A percentile compares a stretch with the other conserved stretches of the same genome.
Conservation (phyloP, 2,888 invertebrate genomes). For the Archips xylosteana region DNA sequence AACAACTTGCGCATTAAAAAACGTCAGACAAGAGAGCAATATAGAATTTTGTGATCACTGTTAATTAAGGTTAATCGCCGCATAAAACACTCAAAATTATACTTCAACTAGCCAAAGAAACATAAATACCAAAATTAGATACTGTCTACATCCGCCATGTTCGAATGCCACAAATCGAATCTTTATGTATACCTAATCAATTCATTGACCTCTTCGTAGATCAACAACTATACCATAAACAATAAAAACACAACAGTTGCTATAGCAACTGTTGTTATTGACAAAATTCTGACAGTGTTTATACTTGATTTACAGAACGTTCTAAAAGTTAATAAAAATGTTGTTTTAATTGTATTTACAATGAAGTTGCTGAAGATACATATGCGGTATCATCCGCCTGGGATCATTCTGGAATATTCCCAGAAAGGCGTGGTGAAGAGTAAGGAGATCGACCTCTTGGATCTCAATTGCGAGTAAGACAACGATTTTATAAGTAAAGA, state of each 20-base stretch:
- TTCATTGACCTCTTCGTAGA: background rate
- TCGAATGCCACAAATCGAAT: too few species aligned
- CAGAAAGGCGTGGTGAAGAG: constrained; percentile 84
- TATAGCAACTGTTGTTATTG: constrained; percentile 71
- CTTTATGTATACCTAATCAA: too few species aligned
- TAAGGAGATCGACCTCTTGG: constrained; percentile 88
- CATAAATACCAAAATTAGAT: too few species aligned
- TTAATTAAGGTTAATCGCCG: too few species aligned
- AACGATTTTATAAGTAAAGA: too few species aligned
- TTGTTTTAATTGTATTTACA: constrained; percentile 48
- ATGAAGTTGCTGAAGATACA: constrained; percentile 89
- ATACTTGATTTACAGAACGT: constrained; percentile 51
- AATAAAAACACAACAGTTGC: constrained; percentile 46
- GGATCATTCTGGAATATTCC: constrained; percentile 87
- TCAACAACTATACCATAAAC: background rate
- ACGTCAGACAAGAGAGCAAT: too few species aligned
- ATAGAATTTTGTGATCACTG: too few species aligned
- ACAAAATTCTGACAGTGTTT: constrained; percentile 62
- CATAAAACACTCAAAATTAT: too few species aligned
- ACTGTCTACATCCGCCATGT: too few species aligned
- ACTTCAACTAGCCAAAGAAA: too few species aligned
- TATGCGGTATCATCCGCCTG: constrained; percentile 90
- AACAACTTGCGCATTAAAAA: too few species aligned
- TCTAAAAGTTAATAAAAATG: constrained; percentile 48
- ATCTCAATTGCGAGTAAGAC: constrained; percentile 86